phyloP scores from a whole-genome alignment of 1,140 invertebrate genomes.

The Rhyacophila brunnea region DNA sequence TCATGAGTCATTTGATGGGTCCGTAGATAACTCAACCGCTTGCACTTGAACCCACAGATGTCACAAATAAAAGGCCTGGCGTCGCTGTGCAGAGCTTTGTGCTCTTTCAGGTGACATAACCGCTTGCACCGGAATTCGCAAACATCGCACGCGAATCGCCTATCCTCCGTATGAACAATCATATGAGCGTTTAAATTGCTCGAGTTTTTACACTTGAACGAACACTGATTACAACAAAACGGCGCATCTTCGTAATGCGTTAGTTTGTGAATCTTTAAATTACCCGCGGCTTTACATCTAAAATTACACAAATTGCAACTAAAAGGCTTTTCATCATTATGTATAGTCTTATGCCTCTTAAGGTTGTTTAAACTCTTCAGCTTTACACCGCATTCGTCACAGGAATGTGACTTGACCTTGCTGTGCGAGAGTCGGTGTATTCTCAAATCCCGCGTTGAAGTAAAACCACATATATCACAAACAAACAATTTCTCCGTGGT shows the following conservation, averaged over 20 bases:
- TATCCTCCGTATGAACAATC: constrained; percentile 4
- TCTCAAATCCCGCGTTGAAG: neutral
- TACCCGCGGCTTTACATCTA: neutral
- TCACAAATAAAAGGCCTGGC: constrained; percentile 3
- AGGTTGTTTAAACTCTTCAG: neutral
- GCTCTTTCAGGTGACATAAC: neutral
- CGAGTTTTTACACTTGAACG: neutral
- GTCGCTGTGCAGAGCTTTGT: constrained; percentile 6
- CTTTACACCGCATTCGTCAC: constrained; percentile 3
- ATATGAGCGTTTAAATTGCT: constrained; percentile 7
- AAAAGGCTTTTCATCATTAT: constrained; percentile 6
- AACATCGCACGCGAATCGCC: constrained; percentile 1
- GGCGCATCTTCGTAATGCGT: neutral
- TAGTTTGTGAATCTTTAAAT: constrained; percentile 9
- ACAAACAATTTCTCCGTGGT: neutral
- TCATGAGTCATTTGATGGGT: constrained; percentile 6
- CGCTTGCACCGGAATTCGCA: constrained; percentile 1
- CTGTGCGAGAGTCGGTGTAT: neutral
- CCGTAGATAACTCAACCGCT: neutral
- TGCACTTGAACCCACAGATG: constrained; percentile 3
- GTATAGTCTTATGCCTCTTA: constrained; percentile 13
- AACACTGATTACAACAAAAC: neutral
- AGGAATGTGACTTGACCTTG: neutral
- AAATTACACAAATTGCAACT: constrained; percentile 6
- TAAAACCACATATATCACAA: neutral